Conservation (phyloP, 2,797 vertebrate genomes). For the Dryobates pubescens region DNA sequence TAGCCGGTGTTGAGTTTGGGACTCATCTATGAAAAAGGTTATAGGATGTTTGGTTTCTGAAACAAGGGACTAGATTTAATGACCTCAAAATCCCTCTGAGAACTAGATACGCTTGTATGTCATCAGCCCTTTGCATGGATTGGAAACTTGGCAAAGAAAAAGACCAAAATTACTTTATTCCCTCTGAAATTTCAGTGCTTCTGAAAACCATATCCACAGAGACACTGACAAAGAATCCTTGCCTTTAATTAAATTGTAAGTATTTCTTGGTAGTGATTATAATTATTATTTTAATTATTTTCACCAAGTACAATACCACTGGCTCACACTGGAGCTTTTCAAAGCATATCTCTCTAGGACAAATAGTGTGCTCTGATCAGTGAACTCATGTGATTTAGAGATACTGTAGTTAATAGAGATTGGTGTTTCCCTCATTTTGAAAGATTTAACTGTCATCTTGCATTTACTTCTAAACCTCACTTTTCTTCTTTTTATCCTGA, state of each 20-base stretch:
- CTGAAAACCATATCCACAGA: conserved; percentile 39
- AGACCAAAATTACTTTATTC: conserved; percentile 42
- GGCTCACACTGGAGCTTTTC: background rate
- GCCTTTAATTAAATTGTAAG: conserved; percentile 67
- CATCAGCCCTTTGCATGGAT: background rate
- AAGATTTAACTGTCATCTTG: conserved; percentile 55
- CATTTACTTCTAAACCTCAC: conserved; percentile 50
- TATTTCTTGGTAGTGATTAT: conserved; percentile 48
- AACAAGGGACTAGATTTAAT: background rate
- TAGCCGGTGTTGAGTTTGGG: background rate
- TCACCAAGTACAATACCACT: background rate
- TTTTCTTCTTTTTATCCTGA: conserved; percentile 34
- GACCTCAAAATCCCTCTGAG: background rate
- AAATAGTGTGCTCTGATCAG: conserved; percentile 4
- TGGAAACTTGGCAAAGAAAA: background rate
- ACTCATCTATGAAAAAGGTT: background rate
- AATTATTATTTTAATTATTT: conserved; percentile 63
- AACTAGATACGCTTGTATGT: background rate
- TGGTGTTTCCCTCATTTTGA: conserved; percentile 35
- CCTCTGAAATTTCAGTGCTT: conserved; percentile 44
- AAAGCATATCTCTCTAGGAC: background rate
- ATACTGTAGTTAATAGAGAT: conserved; percentile 39
- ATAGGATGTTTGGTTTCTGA: background rate
- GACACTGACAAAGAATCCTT: conserved; percentile 40
- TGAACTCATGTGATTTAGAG: background rate